phyloP scores from a whole-genome alignment of 2,888 invertebrate genomes.

The Lasioglossum calceatum region DNA sequence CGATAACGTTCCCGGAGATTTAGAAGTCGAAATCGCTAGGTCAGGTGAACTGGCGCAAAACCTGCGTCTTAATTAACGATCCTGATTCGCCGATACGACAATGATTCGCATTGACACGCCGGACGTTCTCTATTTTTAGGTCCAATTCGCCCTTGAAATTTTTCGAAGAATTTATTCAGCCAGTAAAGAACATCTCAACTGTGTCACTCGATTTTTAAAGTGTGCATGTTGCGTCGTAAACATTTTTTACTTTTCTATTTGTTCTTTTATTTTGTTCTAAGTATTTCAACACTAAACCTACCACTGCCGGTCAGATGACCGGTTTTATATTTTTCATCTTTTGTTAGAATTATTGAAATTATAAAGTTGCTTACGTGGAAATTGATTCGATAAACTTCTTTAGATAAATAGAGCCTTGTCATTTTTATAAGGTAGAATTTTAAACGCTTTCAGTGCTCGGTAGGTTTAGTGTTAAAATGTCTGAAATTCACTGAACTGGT shows the following conservation, averaged over 20 bases:
- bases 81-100: too few relatives aligned
- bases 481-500: neutral
- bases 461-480: neutral
- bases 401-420: too few relatives aligned
- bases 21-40: conserved; percentile 54
- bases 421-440: too few relatives aligned
- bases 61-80: neutral
- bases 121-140: neutral
- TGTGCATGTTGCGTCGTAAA: neutral
- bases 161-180: neutral
- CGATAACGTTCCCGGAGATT: conserved; percentile 47
- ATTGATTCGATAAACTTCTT: too few relatives aligned
- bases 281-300: neutral
- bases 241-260: neutral
- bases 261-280: neutral
- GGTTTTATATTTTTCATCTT: too few relatives aligned
- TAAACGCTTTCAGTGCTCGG: too few relatives aligned
- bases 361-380: too few relatives aligned
- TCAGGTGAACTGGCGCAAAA: conserved; percentile 8
- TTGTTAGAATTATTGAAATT: too few relatives aligned
- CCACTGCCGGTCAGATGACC: too few relatives aligned
- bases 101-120: neutral
- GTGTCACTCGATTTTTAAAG: neutral
- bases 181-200: neutral
- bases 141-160: neutral